phyloP scores from a whole-genome alignment of 2,113 vertebrate genomes.

The Tautogolabrus adspersus region DNA sequence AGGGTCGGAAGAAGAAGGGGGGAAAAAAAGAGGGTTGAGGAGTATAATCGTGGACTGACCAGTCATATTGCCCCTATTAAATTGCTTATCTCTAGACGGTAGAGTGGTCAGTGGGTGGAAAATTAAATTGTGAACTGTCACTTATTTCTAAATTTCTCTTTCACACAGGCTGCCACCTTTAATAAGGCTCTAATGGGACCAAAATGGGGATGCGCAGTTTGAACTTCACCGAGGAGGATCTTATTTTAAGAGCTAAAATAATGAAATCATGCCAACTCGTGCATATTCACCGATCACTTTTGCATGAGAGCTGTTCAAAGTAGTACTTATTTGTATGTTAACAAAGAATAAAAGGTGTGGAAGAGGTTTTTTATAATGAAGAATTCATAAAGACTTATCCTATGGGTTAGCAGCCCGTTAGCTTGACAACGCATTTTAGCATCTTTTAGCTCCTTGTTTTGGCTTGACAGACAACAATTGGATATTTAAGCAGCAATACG shows the following conservation, averaged over 20 bases:
- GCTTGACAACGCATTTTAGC: too few species aligned
- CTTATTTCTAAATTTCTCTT: conserved; percentile 38
- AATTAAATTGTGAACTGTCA: conserved; percentile 42
- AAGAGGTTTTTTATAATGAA: background rate
- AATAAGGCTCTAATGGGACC: conserved; percentile 39
- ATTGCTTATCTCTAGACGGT: conserved; percentile 36
- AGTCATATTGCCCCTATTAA: conserved; percentile 57
- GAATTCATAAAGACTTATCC: too few species aligned
- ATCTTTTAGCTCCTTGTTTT: too few species aligned
- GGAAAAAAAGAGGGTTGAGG: background rate
- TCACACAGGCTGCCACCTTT: conserved; percentile 35
- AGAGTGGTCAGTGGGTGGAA: conserved; percentile 39
- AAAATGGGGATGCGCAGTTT: conserved; percentile 16
- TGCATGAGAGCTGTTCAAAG: background rate
- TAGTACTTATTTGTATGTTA: background rate
- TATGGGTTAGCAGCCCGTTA: too few species aligned
- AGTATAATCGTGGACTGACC: conserved; percentile 56
- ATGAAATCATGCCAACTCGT: background rate
- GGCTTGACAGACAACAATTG: too few species aligned
- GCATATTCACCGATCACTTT: too few species aligned
- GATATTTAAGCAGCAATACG: too few species aligned
- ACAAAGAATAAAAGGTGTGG: background rate
- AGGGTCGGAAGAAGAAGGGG: conserved; percentile 30
- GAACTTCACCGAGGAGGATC: conserved; percentile 2
- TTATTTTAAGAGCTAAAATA: background rate